A percentile compares a stretch with the other conserved stretches of the same genome.
Conservation (phyloP, 2,888 invertebrate species). For the Amphipoea oculea region DNA sequence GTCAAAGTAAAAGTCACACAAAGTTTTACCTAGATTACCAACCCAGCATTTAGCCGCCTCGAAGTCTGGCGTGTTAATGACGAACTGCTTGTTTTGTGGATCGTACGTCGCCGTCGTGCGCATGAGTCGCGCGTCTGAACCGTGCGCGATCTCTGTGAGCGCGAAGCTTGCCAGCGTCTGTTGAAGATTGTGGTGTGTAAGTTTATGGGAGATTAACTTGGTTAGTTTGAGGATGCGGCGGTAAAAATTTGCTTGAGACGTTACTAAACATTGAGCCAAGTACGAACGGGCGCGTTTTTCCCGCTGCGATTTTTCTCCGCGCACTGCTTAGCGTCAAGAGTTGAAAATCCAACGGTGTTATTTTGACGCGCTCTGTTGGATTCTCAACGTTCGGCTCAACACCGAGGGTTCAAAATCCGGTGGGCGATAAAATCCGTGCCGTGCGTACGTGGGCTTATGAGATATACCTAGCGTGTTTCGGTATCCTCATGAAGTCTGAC, state of each 20-base stretch:
- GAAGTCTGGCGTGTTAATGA: conserved; percentile 97
- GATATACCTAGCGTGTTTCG: background rate
- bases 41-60: conserved; percentile 99
- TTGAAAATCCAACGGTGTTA: no score
- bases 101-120: conserved; percentile 97
- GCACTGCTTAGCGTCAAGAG: no score
- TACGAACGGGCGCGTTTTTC: background rate
- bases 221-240: background rate
- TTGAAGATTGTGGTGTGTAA: conserved; percentile 6
- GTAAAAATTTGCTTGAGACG: background rate
- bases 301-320: no score
- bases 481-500: background rate
- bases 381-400: no score
- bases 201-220: background rate
- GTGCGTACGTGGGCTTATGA: background rate
- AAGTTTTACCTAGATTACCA: conserved; percentile 95
- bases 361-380: no score
- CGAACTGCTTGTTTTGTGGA: conserved; percentile 93
- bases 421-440: no score
- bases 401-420: no score
- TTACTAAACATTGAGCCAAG: background rate
- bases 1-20: conserved; percentile 73
- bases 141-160: conserved; percentile 98
- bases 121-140: conserved; percentile 97
- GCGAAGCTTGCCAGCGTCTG: conserved; percentile 95